phyloP scores from a whole-genome alignment of 1,140 invertebrate genomes.

The Ceratina japonica region DNA sequence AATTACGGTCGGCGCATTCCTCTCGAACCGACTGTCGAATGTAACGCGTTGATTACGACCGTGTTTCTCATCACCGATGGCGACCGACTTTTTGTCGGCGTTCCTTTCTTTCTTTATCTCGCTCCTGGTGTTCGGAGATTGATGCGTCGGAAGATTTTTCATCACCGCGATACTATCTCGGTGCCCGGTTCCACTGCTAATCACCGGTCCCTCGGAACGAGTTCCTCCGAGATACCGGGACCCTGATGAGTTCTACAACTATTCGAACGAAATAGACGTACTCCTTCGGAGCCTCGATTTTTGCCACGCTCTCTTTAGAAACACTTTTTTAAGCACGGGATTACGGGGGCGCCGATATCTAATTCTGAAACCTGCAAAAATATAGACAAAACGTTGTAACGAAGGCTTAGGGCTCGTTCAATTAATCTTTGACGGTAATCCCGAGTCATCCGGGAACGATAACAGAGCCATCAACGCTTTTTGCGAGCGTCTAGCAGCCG shows the following conservation, averaged over 20 bases:
- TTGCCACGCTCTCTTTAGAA: no score
- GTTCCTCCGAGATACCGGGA: not conserved
- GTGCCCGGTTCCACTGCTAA: not conserved
- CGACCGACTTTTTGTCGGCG: conserved; percentile 2
- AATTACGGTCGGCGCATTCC: conserved; percentile 13
- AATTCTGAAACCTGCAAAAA: no score
- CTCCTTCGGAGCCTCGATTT: not conserved
- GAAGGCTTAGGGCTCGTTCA: not conserved
- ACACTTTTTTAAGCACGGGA: no score
- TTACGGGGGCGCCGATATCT: no score
- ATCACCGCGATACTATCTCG: not conserved
- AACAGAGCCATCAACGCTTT: not conserved
- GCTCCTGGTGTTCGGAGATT: not conserved
- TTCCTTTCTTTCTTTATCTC: not conserved
- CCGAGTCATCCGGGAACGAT: not conserved
- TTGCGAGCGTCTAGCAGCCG: not conserved
- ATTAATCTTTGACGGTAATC: conserved; percentile 16
- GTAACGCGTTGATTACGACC: conserved; percentile 28
- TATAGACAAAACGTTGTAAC: not conserved
- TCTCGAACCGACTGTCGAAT: not conserved
- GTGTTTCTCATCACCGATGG: not conserved
- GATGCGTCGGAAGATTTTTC: conserved; percentile 18
- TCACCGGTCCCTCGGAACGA: not conserved
- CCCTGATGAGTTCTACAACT: not conserved
- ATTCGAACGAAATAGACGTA: not conserved